A percentile compares a stretch with the other conserved stretches of the same genome.
Conservation (phyloP, 2,113 vertebrate genomes). For the Gavia stellata region DNA sequence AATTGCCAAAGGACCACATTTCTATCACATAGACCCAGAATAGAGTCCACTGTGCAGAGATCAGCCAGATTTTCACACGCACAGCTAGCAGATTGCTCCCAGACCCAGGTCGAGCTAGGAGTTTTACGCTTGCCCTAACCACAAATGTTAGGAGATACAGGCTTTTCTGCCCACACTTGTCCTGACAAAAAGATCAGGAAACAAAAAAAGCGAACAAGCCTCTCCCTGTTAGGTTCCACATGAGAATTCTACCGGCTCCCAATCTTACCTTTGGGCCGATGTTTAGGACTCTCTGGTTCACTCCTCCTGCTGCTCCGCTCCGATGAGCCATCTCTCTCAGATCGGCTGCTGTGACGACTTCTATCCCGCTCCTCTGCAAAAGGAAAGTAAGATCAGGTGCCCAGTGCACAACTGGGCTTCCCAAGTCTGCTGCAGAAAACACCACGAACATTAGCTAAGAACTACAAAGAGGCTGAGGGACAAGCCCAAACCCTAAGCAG, state of each 20-base stretch:
- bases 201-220: neutral
- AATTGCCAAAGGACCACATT: neutral
- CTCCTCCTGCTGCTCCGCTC: constrained; percentile 83
- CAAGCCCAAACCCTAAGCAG: neutral
- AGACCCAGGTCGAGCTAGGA: fast-evolving
- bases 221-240: neutral
- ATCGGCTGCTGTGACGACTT: constrained; percentile 73
- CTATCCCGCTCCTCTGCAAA: constrained; percentile 82
- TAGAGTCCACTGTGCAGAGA: fast-evolving
- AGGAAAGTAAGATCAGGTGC: neutral
- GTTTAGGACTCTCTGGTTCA: constrained; percentile 85
- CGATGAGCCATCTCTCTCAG: constrained; percentile 78
- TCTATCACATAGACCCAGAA: neutral
- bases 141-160: neutral
- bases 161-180: neutral
- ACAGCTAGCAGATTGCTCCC: neutral
- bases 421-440: neutral
- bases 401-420: neutral
- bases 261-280: constrained; percentile 83
- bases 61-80: neutral
- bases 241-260: fast-evolving
- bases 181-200: neutral
- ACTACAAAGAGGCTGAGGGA: neutral
- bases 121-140: neutral
- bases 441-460: neutral